These are phyloP conservation scores for Chelidonichthys spinosus DNA, from an alignment of 2,797 vertebrate species.

Conservation along the genomic window DNA sequence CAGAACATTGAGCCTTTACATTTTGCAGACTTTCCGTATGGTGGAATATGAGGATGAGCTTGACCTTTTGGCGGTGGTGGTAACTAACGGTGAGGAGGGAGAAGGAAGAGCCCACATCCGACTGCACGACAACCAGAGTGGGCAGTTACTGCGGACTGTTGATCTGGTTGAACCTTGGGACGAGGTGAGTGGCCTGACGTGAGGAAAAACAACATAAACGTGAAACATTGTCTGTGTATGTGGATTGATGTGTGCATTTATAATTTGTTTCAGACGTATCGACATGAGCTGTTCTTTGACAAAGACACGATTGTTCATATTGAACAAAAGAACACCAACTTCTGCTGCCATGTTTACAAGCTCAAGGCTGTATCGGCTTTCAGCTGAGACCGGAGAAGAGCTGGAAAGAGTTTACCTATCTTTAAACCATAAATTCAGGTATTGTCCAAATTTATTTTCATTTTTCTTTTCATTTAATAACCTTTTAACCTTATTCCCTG, in stretches of 20 bases:
- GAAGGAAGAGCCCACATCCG: conserved; percentile 88
- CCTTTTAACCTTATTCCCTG: not conserved
- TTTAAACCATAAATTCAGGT: conserved; percentile 93
- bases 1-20: not conserved
- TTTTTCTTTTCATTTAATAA: not conserved
- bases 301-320: conserved; percentile 94
- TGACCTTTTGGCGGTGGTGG: conserved; percentile 91
- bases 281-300: conserved; percentile 93
- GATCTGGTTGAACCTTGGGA: conserved; percentile 92
- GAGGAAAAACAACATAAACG: no score
- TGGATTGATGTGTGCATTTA: conserved; percentile 15
- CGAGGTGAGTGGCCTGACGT: conserved; percentile 86
- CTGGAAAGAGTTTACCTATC: conserved; percentile 92
- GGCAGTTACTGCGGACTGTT: conserved; percentile 87
- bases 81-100: conserved; percentile 86
- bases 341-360: conserved; percentile 96
- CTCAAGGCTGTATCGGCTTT: conserved; percentile 88
- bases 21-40: conserved; percentile 89
- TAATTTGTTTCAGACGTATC: conserved; percentile 90
- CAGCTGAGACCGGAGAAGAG: conserved; percentile 88
- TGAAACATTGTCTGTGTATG: not conserved
- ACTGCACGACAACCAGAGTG: conserved; percentile 92
- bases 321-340: conserved; percentile 90
- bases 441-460: conserved; percentile 52
- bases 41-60: conserved; percentile 96